Conservation (phyloP, 92 coral and sea anemone species). For the Actinostola sp. region DNA sequence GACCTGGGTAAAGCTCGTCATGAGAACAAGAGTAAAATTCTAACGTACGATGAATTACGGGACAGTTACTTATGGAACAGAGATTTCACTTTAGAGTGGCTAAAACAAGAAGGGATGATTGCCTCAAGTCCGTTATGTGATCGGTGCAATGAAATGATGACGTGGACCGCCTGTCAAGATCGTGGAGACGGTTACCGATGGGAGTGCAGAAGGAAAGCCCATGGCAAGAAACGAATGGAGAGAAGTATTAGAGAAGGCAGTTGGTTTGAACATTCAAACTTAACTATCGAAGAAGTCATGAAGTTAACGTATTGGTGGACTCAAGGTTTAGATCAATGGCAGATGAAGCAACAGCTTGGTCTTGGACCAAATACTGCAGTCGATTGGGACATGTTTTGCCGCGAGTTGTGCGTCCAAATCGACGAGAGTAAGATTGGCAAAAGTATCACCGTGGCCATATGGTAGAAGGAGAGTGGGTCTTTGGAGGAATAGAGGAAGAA, state of each 20-base stretch:
- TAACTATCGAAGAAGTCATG: slow-evolving; percentile 32
- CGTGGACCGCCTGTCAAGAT: slow-evolving; percentile 3
- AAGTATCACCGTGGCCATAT: slow-evolving; percentile 46
- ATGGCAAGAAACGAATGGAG: slow-evolving; percentile 4
- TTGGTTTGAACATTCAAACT: too few relatives aligned
- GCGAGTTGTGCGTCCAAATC: slow-evolving; percentile 33
- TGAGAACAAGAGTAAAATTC: too few relatives aligned
- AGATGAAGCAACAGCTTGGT: slow-evolving; percentile 39
- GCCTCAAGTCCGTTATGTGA: neutral
- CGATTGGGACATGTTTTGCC: slow-evolving; percentile 55
- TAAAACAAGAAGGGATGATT: neutral
- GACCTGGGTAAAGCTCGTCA: too few relatives aligned
- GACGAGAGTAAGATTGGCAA: slow-evolving; percentile 33
- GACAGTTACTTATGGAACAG: too few relatives aligned
- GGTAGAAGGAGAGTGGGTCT: slow-evolving; percentile 45
- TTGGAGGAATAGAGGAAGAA: slow-evolving; percentile 41
- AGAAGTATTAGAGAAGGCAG: slow-evolving; percentile 11
- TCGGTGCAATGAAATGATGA: neutral
- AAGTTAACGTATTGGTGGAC: slow-evolving; percentile 21
- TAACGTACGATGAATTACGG: too few relatives aligned
- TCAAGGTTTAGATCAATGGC: slow-evolving; percentile 35
- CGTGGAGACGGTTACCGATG: slow-evolving; percentile 12
- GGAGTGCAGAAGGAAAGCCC: neutral
- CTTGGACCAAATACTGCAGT: slow-evolving; percentile 34
- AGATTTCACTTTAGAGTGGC: slow-evolving; percentile 19